Evolutionary conservation across 2,888 invertebrate genomes (phyloP), one percentile per base, ranked within the genome.

Genomic region (Scotopteryx bipunctaria): DNA sequence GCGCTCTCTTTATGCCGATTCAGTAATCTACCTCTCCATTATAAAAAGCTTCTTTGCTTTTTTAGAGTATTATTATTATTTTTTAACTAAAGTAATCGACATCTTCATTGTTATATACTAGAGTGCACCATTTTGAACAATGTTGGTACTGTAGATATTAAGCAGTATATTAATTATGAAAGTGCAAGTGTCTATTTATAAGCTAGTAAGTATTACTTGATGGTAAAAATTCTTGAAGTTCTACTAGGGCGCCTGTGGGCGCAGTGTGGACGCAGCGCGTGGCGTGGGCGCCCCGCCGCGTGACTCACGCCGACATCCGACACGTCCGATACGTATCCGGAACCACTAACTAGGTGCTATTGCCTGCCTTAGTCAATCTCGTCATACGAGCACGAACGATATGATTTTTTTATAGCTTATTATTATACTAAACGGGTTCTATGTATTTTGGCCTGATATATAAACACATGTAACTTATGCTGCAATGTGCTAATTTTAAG

Each of bases 291-390:
- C 86, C 54, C n/a, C 33, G 40, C 44, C 80, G 78, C 80, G 79
- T 88, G 91, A 90, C 78, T 91, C 91, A 91, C 85, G 81, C 83
- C 85, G 90, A 91, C 89, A 91, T 91, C 91, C 91, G 91, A 91
- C 91, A 91, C 88, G 88, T 89, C 86, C 89, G 83, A 86, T 86
- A 76, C 83, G 86, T 88, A 89, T 89, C 89, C 90, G 89, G 90
- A 90, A 89, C 86, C 80, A 86, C 86, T 88, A 87, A 86, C 85
- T 83, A 83, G 83, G 77, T 76, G 74, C 79, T 81, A 81, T 80
- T 80, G 78, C 83, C 72, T 79, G 78, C 83, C 72, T 72, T 75
- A 64, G 73, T 71, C 69, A 65, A 64, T 72, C 68, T 38, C 73
- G 66, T 78, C 78, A 77, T 81, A 80, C 73, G 64, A 71, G 67